A percentile compares a stretch with the other conserved stretches of the same genome.
Conservation (phyloP, 2,888 invertebrate species). For the Dynastes hyllus region DNA sequence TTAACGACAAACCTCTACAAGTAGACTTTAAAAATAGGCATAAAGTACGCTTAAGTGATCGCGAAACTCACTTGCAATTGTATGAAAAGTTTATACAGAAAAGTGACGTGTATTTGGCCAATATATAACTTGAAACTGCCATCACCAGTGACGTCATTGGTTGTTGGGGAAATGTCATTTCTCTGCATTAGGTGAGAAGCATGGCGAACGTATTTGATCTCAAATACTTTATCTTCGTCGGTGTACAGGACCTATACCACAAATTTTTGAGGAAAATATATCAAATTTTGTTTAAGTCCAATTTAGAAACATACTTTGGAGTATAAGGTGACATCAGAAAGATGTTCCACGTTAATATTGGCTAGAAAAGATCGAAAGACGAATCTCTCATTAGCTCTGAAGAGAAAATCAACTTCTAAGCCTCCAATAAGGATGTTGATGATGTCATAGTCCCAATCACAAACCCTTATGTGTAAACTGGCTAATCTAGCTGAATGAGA, state of each 20-base stretch:
- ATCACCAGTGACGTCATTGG: constrained; percentile 76
- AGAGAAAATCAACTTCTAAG: constrained; percentile 84
- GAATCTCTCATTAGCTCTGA: constrained; percentile 85
- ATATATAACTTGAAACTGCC: constrained; percentile 81
- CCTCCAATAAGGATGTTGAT: constrained; percentile 79
- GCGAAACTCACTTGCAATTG: constrained; percentile 76
- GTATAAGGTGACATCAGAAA: constrained; percentile 83
- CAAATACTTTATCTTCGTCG: constrained; percentile 87
- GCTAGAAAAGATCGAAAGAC: constrained; percentile 81
- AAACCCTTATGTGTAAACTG: constrained; percentile 78
- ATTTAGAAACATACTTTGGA: constrained; percentile 74
- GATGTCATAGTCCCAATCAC: constrained; percentile 82
- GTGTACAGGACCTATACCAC: constrained; percentile 79
- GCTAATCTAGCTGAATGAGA: constrained; percentile 80
- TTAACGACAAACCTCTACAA: constrained; percentile 67
- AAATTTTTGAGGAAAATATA: not conserved
- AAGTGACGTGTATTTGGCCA: constrained; percentile 82
- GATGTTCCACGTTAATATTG: constrained; percentile 81
- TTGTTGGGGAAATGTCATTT: constrained; percentile 72
- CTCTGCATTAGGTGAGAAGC: constrained; percentile 75
- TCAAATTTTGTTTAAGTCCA: not conserved
- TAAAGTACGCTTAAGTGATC: not conserved
- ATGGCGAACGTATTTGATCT: constrained; percentile 84
- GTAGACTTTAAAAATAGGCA: constrained; percentile 34
- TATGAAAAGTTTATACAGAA: constrained; percentile 78